A percentile compares a stretch with the other conserved stretches of the same genome.
Evolutionary conservation across 2,888 invertebrate species (phyloP).

Genomic region (Mechanitis mazaeus): DNA sequence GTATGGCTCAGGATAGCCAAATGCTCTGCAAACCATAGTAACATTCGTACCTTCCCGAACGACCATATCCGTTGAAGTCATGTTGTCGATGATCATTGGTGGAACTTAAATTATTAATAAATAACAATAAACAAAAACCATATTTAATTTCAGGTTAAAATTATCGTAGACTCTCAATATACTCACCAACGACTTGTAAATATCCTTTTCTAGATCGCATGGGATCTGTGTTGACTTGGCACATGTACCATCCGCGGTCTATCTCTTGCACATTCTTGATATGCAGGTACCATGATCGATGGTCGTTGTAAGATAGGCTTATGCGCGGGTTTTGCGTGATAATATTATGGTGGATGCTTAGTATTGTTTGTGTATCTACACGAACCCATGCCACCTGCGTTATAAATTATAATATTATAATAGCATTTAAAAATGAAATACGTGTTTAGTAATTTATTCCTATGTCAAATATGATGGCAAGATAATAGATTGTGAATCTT

Average conservation of each 20-base stretch:
- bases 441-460: too few relatives aligned
- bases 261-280: conserved; percentile 91
- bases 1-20: conserved; percentile 92
- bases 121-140: background rate
- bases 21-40: conserved; percentile 90
- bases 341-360: conserved; percentile 93
- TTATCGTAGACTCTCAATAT: conserved; percentile 3
- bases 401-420: background rate
- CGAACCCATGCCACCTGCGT: conserved; percentile 93
- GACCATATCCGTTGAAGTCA: conserved; percentile 94
- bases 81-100: conserved; percentile 90
- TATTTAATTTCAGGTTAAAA: background rate
- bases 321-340: conserved; percentile 94
- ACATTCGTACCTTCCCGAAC: conserved; percentile 93
- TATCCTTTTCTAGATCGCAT: conserved; percentile 94
- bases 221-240: conserved; percentile 95
- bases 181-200: conserved; percentile 89
- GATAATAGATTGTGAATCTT: too few relatives aligned
- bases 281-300: conserved; percentile 93
- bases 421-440: background rate
- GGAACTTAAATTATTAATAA: conserved; percentile 80
- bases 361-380: conserved; percentile 93
- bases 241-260: conserved; percentile 95
- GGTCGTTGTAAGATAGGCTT: conserved; percentile 90
- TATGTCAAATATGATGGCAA: too few relatives aligned